phyloP scores from a whole-genome alignment of 2,797 vertebrate genomes.

The Oreochromis mossambicus region DNA sequence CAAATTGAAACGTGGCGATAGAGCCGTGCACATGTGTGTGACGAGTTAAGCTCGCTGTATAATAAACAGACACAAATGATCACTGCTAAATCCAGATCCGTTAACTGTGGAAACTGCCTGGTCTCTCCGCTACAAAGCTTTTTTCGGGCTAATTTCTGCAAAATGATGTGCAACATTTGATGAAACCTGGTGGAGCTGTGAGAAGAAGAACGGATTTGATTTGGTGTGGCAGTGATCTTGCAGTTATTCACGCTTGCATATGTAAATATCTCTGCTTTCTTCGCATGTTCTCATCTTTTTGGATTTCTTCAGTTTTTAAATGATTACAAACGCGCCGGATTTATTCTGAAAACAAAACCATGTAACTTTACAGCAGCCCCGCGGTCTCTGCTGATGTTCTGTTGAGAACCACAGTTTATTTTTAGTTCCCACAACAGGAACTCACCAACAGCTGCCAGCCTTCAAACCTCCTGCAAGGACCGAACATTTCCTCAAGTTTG shows the following conservation, averaged over 20 bases:
- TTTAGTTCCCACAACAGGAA: background rate
- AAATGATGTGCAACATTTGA: background rate
- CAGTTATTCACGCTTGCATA: background rate
- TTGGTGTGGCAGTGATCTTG: background rate
- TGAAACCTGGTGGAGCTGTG: too few species aligned
- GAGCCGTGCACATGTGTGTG: too few species aligned
- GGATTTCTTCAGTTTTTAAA: accelerated
- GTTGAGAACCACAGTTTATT: background rate
- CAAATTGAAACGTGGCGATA: too few species aligned
- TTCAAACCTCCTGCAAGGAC: background rate
- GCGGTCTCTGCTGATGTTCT: background rate
- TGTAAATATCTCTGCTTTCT: background rate
- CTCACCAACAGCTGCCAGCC: background rate
- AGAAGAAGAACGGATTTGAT: too few species aligned
- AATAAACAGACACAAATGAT: too few species aligned
- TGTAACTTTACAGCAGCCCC: background rate
- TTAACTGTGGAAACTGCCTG: background rate
- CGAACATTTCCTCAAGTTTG: background rate
- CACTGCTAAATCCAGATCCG: background rate
- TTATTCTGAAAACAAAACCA: background rate
- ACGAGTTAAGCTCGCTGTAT: too few species aligned
- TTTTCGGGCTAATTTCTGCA: background rate
- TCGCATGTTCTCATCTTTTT: background rate
- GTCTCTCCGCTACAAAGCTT: accelerated
- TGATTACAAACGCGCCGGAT: accelerated